Evolutionary conservation across 1,140 invertebrate genomes (phyloP), one percentile per base, ranked within the genome.

Genomic region (Drosophila virilis): DNA sequence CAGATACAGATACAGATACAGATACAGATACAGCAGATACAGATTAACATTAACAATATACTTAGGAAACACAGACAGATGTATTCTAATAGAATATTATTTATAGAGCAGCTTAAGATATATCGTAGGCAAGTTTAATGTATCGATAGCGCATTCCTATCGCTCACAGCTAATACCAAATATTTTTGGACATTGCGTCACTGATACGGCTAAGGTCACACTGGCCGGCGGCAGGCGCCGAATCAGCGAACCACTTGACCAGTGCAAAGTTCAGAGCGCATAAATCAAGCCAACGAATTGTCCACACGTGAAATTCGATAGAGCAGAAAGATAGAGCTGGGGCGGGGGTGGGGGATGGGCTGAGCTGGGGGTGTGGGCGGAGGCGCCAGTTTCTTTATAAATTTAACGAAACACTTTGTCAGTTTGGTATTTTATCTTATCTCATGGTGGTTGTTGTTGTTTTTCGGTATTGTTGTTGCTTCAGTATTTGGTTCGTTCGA

Each of bases 361-460:
- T 6, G 40, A n/a, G 1, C 2, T 1, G 48, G 8, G n/a, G 8
- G 8, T 33, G 42, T 8, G 28, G n/a, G 28, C 5, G 22, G 8
- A 32, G 22, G 40, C 55, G 40, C 22, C 55, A 45, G 55, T 58
- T 42, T 58, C n/a, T 6, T 8, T 33, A 52, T 52, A 52, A 52
- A 52, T 52, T 15, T 15, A 52, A 52, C 12, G 13, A 75, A 75
- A 72, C 32, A 62, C 40, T 52, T 69, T 78, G 78, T 86, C 82
- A 77, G 45, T 76, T 71, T 59, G 72, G 76, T 67, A 79, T 86
- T 88, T 86, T 79, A 86, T 86, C 83, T 86, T 78, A 86, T 86
- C 82, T 51, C 13, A 15, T 13, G 1, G 33, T 22, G 28, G 51
- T 17, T 43, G 55, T 22, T 15, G 13, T 8, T 52, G 50, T 15